phyloP scores from a whole-genome alignment of 64 coral and sea anemone genomes.

The Astreopora myriophthalma region DNA sequence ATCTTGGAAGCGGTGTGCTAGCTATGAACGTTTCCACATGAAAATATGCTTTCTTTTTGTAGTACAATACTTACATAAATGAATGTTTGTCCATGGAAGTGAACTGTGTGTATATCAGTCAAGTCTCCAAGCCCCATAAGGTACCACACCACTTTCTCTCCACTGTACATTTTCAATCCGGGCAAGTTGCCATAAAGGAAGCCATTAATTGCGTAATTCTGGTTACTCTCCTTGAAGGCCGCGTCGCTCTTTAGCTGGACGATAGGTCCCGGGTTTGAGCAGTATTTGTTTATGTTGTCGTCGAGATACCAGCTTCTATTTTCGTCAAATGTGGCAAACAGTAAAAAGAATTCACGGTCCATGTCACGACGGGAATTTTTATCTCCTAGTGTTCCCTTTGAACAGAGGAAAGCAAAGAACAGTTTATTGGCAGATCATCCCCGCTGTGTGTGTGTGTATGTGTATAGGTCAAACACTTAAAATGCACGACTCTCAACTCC shows the following conservation, averaged over 20 bases:
- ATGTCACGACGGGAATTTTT: constrained; percentile 59
- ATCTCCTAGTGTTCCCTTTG: constrained; percentile 39
- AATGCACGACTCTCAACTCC: too few relatives aligned
- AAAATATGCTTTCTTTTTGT: background rate
- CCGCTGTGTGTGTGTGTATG: too few relatives aligned
- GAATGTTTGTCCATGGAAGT: constrained; percentile 88
- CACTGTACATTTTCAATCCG: constrained; percentile 68
- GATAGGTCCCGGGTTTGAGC: constrained; percentile 26
- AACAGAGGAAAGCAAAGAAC: background rate
- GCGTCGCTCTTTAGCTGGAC: constrained; percentile 53
- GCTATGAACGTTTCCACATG: background rate
- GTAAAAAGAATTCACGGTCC: constrained; percentile 62
- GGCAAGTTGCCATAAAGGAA: constrained; percentile 70
- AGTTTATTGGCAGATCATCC: too few relatives aligned
- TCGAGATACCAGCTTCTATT: constrained; percentile 85
- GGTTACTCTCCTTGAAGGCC: constrained; percentile 89
- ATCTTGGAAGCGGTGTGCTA: too few relatives aligned
- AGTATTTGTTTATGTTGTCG: constrained; percentile 80
- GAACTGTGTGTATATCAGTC: constrained; percentile 84
- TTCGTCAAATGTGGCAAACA: constrained; percentile 81
- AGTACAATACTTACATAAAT: constrained; percentile 53
- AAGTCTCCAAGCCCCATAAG: constrained; percentile 77
- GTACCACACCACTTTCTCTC: constrained; percentile 79
- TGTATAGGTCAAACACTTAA: too few relatives aligned
- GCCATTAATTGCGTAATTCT: constrained; percentile 88